A percentile compares a stretch with the other conserved stretches of the same genome.
Conservation (phyloP, 2,113 vertebrate species). For the Daubentonia madagascariensis region DNA sequence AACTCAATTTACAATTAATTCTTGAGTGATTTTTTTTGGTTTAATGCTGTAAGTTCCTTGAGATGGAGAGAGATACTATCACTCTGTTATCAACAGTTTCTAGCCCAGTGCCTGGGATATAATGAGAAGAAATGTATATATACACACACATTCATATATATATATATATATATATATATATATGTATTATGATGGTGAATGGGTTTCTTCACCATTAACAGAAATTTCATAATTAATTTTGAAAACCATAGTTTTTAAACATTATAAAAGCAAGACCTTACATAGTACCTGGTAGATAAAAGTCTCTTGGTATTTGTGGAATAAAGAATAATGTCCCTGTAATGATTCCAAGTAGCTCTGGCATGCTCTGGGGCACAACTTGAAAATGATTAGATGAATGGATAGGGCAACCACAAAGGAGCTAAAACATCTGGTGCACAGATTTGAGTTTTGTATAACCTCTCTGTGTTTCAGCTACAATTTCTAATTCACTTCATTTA, state of each 20-base stretch:
- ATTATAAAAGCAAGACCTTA: neutral
- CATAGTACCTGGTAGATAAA: neutral
- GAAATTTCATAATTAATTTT: slow-evolving; percentile 21
- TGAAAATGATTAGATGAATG: neutral
- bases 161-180: neutral
- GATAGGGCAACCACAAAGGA: neutral
- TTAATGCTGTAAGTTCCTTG: neutral
- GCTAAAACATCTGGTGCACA: neutral
- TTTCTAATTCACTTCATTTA: neutral
- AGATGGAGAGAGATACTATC: neutral
- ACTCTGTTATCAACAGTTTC: neutral
- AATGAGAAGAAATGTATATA: neutral
- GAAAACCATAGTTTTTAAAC: neutral
- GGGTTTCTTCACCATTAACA: neutral
- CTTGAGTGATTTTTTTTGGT: neutral
- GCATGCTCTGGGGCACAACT: neutral
- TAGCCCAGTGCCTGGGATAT: neutral
- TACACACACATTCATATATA: neutral
- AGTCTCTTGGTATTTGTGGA: neutral
- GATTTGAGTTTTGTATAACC: neutral
- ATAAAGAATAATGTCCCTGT: neutral
- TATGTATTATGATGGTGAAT: neutral
- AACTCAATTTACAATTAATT: slow-evolving; percentile 19
- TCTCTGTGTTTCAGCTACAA: neutral
- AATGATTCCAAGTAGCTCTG: neutral